Conservation (phyloP, 2,113 vertebrate species). For the Pongo abelii region DNA sequence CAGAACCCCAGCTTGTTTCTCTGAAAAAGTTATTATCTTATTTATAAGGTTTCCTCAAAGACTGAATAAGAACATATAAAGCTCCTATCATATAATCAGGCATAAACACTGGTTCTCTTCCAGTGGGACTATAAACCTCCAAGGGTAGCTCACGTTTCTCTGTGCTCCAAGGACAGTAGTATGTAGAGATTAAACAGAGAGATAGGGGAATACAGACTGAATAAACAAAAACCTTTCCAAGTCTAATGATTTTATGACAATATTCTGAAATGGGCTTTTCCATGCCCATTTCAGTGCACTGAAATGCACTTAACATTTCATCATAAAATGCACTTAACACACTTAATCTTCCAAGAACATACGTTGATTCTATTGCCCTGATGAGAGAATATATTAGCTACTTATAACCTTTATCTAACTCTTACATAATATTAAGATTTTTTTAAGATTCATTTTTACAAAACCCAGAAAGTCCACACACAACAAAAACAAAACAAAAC, state of each 20-base stretch:
- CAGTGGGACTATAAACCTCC: not conserved
- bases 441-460: not conserved
- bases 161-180: not conserved
- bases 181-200: not conserved
- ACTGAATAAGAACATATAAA: not conserved
- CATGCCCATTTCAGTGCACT: not conserved
- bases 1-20: not conserved
- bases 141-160: not conserved
- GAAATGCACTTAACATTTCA: not conserved
- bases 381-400: slow-evolving; percentile 21
- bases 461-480: slow-evolving; percentile 64
- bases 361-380: slow-evolving; percentile 27
- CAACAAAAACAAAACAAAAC: not conserved
- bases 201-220: not conserved
- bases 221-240: not conserved
- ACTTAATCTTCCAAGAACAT: slow-evolving; percentile 27
- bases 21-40: not conserved
- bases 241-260: not conserved
- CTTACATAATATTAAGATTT: not conserved
- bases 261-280: slow-evolving; percentile 24
- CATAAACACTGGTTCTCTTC: not conserved
- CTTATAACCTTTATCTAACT: slow-evolving; percentile 49
- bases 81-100: not conserved
- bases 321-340: not conserved
- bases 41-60: slow-evolving; percentile 20